Evolutionary conservation across 1,140 invertebrate genomes (phyloP).

Genomic region (Trichonephila inaurata): DNA sequence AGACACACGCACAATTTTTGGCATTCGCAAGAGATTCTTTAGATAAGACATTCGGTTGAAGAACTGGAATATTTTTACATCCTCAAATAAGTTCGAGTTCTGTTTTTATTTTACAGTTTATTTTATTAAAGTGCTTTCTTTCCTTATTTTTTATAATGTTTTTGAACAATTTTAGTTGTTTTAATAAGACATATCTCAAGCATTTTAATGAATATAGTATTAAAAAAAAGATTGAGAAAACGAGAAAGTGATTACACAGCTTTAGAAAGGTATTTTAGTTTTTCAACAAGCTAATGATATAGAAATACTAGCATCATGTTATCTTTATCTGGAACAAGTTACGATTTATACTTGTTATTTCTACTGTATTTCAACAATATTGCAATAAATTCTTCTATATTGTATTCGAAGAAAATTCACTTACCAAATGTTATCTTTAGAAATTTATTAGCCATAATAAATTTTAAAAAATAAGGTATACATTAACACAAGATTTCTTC

Average conservation of each 20-base stretch:
- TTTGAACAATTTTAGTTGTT: constrained; percentile 2
- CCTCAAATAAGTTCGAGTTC: neutral
- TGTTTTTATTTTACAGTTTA: constrained; percentile 29
- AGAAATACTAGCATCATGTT: too few relatives aligned
- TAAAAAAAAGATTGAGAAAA: neutral
- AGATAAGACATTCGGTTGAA: constrained; percentile 14
- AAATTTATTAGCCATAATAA: too few relatives aligned
- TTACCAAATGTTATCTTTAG: too few relatives aligned
- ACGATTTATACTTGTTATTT: too few relatives aligned
- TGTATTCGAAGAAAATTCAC: too few relatives aligned
- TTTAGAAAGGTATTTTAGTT: neutral
- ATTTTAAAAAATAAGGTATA: too few relatives aligned
- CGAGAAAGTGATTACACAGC: neutral
- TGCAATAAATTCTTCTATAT: too few relatives aligned
- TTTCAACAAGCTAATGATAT: neutral
- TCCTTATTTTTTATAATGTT: neutral
- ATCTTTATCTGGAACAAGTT: too few relatives aligned
- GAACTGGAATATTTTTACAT: constrained; percentile 59
- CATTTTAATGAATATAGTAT: constrained; percentile 43
- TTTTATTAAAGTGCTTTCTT: constrained; percentile 10
- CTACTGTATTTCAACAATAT: too few relatives aligned
- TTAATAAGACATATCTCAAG: neutral
- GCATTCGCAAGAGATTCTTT: constrained; percentile 25
- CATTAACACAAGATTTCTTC: too few relatives aligned
- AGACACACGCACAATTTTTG: neutral